Evolutionary conservation across 2,797 vertebrate genomes (phyloP).

Genomic region (Xerus rutilus): DNA sequence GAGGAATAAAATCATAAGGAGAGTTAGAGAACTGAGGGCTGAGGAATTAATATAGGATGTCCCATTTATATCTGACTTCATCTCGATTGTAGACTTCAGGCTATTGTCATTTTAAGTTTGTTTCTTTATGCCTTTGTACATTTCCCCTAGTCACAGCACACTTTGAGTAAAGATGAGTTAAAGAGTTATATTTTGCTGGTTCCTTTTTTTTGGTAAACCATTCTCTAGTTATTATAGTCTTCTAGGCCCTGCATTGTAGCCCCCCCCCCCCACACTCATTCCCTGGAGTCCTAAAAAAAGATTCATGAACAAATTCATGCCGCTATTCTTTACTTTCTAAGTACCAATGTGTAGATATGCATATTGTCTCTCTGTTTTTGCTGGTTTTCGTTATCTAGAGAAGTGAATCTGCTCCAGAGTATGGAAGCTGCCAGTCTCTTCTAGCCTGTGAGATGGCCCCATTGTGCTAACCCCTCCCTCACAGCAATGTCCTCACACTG

Average conservation of each 20-base stretch:
- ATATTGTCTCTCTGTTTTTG: background rate
- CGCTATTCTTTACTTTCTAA: background rate
- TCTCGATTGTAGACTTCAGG: conserved; percentile 29
- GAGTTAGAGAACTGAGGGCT: background rate
- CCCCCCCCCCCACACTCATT: background rate
- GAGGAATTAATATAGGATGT: background rate
- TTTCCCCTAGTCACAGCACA: background rate
- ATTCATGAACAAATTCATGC: background rate
- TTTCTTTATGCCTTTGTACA: background rate
- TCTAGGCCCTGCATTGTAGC: background rate
- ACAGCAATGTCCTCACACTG: fast-evolving
- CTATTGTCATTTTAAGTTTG: conserved; percentile 59
- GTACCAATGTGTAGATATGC: background rate
- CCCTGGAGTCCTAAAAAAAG: background rate
- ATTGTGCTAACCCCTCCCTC: background rate
- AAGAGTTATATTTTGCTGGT: background rate
- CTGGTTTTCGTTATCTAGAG: background rate
- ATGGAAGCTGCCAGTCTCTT: fast-evolving
- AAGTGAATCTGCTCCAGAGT: background rate
- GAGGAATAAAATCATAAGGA: conserved; percentile 24
- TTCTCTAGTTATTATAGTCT: background rate
- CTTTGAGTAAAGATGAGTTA: background rate
- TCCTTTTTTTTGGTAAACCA: background rate
- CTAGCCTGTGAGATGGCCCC: background rate
- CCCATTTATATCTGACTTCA: conserved; percentile 25